Base-by-base conservation (phyloP, 2,113 vertebrate species). In the Sylvietta virens region DNA sequence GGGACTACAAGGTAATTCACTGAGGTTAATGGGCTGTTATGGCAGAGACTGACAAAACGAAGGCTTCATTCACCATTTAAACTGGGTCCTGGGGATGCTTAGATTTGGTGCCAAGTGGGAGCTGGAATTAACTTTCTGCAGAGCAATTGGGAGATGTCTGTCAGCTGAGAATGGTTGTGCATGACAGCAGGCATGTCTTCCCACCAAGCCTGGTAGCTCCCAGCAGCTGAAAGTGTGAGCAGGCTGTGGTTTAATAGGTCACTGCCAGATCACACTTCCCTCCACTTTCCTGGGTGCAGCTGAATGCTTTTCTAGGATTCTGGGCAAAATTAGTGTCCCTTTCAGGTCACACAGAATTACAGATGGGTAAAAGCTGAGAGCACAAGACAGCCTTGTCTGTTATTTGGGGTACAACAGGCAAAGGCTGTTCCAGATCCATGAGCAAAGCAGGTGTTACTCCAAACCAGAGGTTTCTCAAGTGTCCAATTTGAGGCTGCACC, bases 21-120 rank as follows among this genome's bases (percentile, higher is more conserved):
- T 90, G 73, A 90, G 88, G 47, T 89, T 82, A 92, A 88, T 81
- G 72, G 82, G 58, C 76, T 91, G 73, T 40, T 92, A 48, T 77
- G 66, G 47, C 83, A 94, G 86, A 56, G 15, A 18, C 51, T 85
- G 72, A 92, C 58, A 89, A 71, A 85, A 57, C 1, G 10, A 91
- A 94, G 82, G 70, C 54, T 87, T 90, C 69, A 71, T 89, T 91
- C 72, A 87, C 56, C 81, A 45, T 58, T 64, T 90, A 87, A 56
- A 80, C 51, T 8, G 33, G 19, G 53, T 94, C 35, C 60, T 50
- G 42, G 56, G 40, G 31, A 58, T 64, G 33, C 40, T 71, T 69
- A 8, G 11, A 14, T 48, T 70, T 76, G 45, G n/a, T 80, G 45
- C 22, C 27, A 69, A 9, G 35, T 50, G 62, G 37, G 39, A 77